These are phyloP conservation scores for Camptogramma bilineatum DNA, from an alignment of 2,888 invertebrate genomes.

Conservation along the genomic window DNA sequence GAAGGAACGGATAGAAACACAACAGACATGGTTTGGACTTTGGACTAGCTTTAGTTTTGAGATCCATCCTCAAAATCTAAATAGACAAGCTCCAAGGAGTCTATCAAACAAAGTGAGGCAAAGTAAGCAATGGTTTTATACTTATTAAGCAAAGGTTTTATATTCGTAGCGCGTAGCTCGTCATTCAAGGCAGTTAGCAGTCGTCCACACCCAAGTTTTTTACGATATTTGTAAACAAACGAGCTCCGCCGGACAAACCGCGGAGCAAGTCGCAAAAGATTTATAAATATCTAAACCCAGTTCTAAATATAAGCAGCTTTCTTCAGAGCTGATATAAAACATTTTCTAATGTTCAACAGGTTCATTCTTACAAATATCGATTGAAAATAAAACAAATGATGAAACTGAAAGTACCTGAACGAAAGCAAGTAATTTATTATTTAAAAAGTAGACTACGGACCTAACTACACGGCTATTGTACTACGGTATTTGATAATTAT, in stretches of 20 bases:
- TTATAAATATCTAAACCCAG: background rate
- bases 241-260: background rate
- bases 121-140: too few relatives aligned
- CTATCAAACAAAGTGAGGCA: too few relatives aligned
- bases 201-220: background rate
- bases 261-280: background rate
- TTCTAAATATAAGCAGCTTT: slow-evolving; percentile 1
- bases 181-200: background rate
- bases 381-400: background rate
- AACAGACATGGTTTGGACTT: too few relatives aligned
- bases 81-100: too few relatives aligned
- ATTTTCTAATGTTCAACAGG: background rate
- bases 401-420: background rate
- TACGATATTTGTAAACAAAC: slow-evolving; percentile 2
- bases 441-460: too few relatives aligned
- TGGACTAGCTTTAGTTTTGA: too few relatives aligned
- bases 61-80: too few relatives aligned
- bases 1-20: too few relatives aligned
- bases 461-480: too few relatives aligned
- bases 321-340: background rate
- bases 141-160: background rate
- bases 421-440: too few relatives aligned
- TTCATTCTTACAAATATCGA: background rate
- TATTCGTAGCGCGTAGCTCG: background rate
- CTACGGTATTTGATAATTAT: too few relatives aligned